Conservation (phyloP, 2,888 invertebrate genomes). For the Holacanthella duospinosa region DNA sequence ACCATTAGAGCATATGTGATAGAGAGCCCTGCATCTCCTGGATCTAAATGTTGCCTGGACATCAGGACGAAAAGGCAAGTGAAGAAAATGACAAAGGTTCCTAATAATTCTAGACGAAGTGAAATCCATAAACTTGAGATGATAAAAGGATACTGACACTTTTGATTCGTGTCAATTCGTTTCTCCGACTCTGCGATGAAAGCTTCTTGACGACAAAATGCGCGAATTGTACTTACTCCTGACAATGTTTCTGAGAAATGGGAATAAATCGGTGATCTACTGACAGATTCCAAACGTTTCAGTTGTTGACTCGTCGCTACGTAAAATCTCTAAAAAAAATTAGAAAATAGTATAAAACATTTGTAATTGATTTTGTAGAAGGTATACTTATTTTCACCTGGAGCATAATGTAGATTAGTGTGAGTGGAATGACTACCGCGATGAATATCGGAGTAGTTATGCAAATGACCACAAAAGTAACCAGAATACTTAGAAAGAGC, state of each 20-base stretch:
- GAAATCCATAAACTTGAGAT: background rate
- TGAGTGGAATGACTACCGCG: conserved; percentile 67
- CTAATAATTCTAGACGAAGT: background rate
- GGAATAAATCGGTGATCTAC: conserved; percentile 90
- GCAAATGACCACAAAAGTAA: conserved; percentile 76
- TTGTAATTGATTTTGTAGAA: background rate
- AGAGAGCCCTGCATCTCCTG: background rate
- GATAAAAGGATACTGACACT: conserved; percentile 29
- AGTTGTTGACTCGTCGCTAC: conserved; percentile 87
- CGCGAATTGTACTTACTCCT: conserved; percentile 42
- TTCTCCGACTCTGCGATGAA: conserved; percentile 44
- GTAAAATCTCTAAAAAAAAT: conserved; percentile 44
- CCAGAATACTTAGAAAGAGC: conserved; percentile 55
- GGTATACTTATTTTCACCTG: conserved; percentile 41
- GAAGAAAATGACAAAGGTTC: background rate
- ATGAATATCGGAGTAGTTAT: conserved; percentile 72
- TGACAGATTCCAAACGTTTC: conserved; percentile 84
- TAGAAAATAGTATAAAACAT: background rate
- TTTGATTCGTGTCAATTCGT: conserved; percentile 44
- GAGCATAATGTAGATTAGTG: conserved; percentile 68
- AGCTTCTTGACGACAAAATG: conserved; percentile 24
- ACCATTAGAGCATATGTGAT: background rate
- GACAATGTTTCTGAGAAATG: conserved; percentile 52
- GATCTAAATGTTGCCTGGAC: background rate
- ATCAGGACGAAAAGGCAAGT: background rate